These are phyloP conservation scores for Heteropelma amictum DNA, from an alignment of 2,888 invertebrate species.

Conservation along the genomic window DNA sequence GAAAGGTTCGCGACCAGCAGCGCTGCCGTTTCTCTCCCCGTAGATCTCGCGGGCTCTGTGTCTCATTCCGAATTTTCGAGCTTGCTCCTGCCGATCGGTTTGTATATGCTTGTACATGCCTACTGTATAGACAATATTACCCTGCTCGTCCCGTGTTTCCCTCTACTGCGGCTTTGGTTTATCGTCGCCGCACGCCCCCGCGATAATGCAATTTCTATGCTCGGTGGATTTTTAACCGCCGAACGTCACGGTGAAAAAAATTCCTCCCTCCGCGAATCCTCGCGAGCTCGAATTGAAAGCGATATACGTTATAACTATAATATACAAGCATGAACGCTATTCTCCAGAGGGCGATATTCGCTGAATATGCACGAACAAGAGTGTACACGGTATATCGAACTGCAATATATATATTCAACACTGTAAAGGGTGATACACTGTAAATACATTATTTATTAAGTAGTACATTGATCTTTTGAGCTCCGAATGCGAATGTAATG, in stretches of 20 bases:
- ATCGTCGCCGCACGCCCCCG: constrained; percentile 57
- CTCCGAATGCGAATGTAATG: background rate
- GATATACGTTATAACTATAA: constrained; percentile 54
- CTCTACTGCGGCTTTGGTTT: constrained; percentile 60
- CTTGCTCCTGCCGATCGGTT: constrained; percentile 20
- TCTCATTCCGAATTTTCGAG: constrained; percentile 25
- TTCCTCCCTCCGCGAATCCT: background rate
- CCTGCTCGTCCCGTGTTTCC: constrained; percentile 37
- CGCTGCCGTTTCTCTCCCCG: constrained; percentile 7
- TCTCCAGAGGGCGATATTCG: constrained; percentile 52
- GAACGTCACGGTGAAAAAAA: constrained; percentile 43
- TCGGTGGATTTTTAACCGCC: constrained; percentile 62
- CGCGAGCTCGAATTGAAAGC: constrained; percentile 56
- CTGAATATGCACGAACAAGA: constrained; percentile 36
- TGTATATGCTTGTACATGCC: constrained; percentile 8
- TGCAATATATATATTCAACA: background rate
- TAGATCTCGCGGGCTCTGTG: constrained; percentile 28
- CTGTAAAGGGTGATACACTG: constrained; percentile 7
- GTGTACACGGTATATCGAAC: background rate
- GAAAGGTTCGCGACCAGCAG: constrained; percentile 62
- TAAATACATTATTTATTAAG: constrained; percentile 17
- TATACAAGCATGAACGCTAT: constrained; percentile 44
- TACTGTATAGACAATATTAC: constrained; percentile 22
- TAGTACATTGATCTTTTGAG: background rate
- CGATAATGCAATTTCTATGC: constrained; percentile 67